A percentile compares a stretch with the other conserved stretches of the same genome.
Evolutionary conservation across 2,113 vertebrate genomes (phyloP).

Genomic region (Solea senegalensis): DNA sequence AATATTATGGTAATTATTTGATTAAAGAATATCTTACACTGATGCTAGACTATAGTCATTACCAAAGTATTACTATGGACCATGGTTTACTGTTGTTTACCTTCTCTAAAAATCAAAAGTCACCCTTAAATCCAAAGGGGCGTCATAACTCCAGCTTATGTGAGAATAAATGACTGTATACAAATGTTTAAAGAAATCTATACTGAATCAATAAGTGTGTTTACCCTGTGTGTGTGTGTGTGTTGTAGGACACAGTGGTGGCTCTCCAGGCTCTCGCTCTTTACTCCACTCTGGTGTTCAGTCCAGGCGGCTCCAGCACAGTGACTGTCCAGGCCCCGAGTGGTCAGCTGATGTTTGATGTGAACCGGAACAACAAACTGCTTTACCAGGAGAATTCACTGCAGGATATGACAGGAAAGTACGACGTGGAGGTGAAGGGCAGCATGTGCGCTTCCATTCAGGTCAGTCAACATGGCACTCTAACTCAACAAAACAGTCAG

Average conservation of each 20-base stretch:
- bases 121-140: too few relatives aligned
- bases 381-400: conserved; percentile 84
- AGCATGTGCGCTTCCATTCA: conserved; percentile 76
- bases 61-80: too few relatives aligned
- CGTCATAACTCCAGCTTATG: too few relatives aligned
- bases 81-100: too few relatives aligned
- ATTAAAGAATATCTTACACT: too few relatives aligned
- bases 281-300: conserved; percentile 75
- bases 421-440: conserved; percentile 78
- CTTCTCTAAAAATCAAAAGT: too few relatives aligned
- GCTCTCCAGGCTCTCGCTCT: conserved; percentile 87
- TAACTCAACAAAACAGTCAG: neutral
- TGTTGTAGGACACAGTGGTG: conserved; percentile 83
- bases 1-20: too few relatives aligned
- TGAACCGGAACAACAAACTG: conserved; percentile 83
- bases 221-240: neutral
- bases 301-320: conserved; percentile 35
- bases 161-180: too few relatives aligned
- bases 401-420: conserved; percentile 68
- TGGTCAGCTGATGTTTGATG: conserved; percentile 71
- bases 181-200: too few relatives aligned
- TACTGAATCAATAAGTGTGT: neutral
- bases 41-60: too few relatives aligned
- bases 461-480: conserved; percentile 66
- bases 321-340: conserved; percentile 70